These are phyloP conservation scores for Crenuchus spilurus DNA, from an alignment of 2,797 vertebrate genomes.

Conservation along the genomic window DNA sequence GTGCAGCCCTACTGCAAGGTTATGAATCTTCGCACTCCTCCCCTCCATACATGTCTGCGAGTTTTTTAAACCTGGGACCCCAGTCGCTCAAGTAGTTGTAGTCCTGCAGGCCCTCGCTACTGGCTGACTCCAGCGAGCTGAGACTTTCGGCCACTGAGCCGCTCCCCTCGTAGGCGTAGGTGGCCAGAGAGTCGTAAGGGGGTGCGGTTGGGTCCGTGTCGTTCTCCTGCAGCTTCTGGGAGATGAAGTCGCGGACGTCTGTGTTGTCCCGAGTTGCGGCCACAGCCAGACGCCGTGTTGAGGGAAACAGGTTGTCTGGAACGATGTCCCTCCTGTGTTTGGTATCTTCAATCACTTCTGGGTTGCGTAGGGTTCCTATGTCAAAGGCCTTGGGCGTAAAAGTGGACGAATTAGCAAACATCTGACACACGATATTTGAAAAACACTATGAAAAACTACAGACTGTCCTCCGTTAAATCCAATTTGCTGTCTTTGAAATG, in stretches of 20 bases:
- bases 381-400: no score
- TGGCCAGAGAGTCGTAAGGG: conserved; percentile 88
- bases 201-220: conserved; percentile 90
- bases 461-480: no score
- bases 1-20: conserved; percentile 56
- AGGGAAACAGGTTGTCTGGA: conserved; percentile 87
- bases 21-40: conserved; percentile 92
- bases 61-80: conserved; percentile 94
- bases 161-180: conserved; percentile 87
- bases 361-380: conserved; percentile 90
- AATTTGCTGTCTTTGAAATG: no score
- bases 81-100: conserved; percentile 96
- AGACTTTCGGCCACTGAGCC: conserved; percentile 91
- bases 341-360: conserved; percentile 90
- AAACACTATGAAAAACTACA: no score
- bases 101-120: conserved; percentile 90
- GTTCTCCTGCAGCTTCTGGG: conserved; percentile 91
- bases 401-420: no score
- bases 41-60: conserved; percentile 92
- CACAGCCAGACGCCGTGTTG: conserved; percentile 74
- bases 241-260: conserved; percentile 93
- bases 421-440: no score
- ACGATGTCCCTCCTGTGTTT: conserved; percentile 89
- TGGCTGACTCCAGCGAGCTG: conserved; percentile 90
- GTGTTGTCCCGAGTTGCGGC: conserved; percentile 76